Evolutionary conservation across 1,140 invertebrate species (phyloP).

Genomic region (Drosophila nannoptera): DNA sequence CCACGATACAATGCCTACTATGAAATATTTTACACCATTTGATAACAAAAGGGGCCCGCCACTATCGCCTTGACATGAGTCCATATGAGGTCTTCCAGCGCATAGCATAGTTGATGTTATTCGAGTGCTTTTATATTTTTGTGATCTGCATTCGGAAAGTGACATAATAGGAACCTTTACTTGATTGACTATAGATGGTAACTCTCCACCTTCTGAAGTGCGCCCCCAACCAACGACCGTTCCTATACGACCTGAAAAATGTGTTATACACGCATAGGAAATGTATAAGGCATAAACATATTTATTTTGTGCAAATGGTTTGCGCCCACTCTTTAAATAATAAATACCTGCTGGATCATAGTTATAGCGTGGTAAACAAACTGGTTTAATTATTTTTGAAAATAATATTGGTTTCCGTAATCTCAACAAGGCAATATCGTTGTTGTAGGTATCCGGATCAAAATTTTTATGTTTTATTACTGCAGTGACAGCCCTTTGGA

Average conservation of each 20-base stretch:
- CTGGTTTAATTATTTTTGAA: slow-evolving; percentile 88
- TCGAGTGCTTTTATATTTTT: slow-evolving; percentile 88
- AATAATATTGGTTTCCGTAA: slow-evolving; percentile 88
- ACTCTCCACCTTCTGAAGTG: slow-evolving; percentile 87
- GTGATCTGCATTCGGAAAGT: slow-evolving; percentile 86
- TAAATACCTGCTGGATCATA: slow-evolving; percentile 85
- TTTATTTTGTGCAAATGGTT: not conserved
- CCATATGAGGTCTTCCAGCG: slow-evolving; percentile 87
- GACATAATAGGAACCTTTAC: slow-evolving; percentile 91
- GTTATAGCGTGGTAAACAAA: slow-evolving; percentile 86
- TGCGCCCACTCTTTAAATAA: no score
- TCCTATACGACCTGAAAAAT: slow-evolving; percentile 80
- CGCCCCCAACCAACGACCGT: slow-evolving; percentile 91
- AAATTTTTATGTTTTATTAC: slow-evolving; percentile 90
- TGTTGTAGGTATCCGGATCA: slow-evolving; percentile 90
- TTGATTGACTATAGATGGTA: slow-evolving; percentile 89
- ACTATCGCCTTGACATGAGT: slow-evolving; percentile 92
- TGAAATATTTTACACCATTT: slow-evolving; percentile 85
- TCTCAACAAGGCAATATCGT: slow-evolving; percentile 90
- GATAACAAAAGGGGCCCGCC: slow-evolving; percentile 89
- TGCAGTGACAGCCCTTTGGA: slow-evolving; percentile 88
- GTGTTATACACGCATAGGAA: not conserved
- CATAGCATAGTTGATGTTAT: slow-evolving; percentile 91
- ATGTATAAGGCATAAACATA: not conserved
- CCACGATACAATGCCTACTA: slow-evolving; percentile 86